Percentiles rank a stretch among this genome's conserved stretches.
Conservation (phyloP, 2,797 vertebrate species). For the Muscicapa comitata region DNA sequence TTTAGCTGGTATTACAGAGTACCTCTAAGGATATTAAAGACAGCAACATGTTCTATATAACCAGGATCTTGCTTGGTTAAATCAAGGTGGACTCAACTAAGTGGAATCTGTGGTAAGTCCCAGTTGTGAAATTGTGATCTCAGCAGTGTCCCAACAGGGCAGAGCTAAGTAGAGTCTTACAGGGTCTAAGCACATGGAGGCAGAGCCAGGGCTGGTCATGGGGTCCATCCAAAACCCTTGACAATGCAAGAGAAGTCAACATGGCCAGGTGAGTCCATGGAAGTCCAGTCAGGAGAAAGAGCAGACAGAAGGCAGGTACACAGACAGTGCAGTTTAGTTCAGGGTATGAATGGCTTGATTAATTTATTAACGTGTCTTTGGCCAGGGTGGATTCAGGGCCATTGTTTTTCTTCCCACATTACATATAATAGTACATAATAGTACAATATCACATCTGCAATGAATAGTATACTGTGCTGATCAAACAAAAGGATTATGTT, state of each 20-base stretch:
- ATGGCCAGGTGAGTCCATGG: not conserved
- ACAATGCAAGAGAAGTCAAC: accelerated
- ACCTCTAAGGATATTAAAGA: not conserved
- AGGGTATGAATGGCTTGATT: accelerated
- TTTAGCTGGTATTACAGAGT: not conserved
- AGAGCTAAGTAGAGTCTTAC: accelerated
- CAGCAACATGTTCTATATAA: not conserved
- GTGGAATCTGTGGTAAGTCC: not conserved
- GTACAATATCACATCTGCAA: not conserved
- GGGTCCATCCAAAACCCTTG: not conserved
- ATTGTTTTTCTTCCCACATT: not conserved
- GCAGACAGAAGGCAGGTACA: not conserved
- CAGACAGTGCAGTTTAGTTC: not conserved
- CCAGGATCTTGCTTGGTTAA: not conserved
- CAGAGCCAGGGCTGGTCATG: not conserved
- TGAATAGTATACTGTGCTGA: not conserved
- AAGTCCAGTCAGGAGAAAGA: not conserved
- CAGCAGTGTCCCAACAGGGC: not conserved
- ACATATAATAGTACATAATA: not conserved
- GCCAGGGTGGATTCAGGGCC: not conserved
- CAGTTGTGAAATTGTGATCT: not conserved
- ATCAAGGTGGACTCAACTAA: not conserved
- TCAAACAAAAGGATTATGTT: not conserved
- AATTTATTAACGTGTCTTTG: not conserved
- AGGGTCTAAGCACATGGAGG: not conserved